phyloP scores from a whole-genome alignment of 2,113 vertebrate genomes.

The Arvicanthis niloticus region DNA sequence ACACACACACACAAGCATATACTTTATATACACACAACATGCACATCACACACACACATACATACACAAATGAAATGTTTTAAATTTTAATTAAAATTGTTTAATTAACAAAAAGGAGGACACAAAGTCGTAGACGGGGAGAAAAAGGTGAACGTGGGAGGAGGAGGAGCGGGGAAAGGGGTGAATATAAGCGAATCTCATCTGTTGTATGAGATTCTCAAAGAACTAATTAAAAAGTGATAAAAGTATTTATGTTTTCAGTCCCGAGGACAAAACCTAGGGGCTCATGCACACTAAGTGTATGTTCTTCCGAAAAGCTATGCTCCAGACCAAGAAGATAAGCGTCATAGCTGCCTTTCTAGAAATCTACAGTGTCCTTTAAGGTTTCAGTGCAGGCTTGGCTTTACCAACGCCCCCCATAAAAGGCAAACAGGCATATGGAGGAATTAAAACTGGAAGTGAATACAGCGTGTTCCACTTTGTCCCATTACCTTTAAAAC shows the following conservation, averaged over 20 bases:
- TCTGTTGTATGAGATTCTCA: not conserved
- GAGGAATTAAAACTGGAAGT: not conserved
- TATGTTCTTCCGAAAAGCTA: not conserved
- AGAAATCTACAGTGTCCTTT: not conserved
- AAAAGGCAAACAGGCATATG: not conserved
- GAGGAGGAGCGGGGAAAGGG: rapidly evolving
- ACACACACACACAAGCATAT: not conserved
- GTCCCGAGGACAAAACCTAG: not conserved
- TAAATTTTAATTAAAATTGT: not conserved
- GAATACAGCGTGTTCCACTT: conserved; percentile 23
- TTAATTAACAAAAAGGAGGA: not conserved
- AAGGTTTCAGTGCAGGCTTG: not conserved
- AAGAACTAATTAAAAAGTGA: not conserved
- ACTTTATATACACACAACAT: not conserved
- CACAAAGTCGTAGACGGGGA: not conserved
- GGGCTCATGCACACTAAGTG: rapidly evolving
- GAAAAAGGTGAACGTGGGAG: not conserved
- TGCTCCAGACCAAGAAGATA: not conserved
- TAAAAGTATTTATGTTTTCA: not conserved
- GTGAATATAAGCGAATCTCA: no score
- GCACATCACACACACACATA: not conserved
- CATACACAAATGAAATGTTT: not conserved
- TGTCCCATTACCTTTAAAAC: not conserved
- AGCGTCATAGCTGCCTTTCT: not conserved
- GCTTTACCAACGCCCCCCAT: not conserved